Percentiles rank a stretch among this genome's conserved stretches.
Conservation (phyloP, 1,140 invertebrate species). For the Rhopalosiphum maidis region DNA sequence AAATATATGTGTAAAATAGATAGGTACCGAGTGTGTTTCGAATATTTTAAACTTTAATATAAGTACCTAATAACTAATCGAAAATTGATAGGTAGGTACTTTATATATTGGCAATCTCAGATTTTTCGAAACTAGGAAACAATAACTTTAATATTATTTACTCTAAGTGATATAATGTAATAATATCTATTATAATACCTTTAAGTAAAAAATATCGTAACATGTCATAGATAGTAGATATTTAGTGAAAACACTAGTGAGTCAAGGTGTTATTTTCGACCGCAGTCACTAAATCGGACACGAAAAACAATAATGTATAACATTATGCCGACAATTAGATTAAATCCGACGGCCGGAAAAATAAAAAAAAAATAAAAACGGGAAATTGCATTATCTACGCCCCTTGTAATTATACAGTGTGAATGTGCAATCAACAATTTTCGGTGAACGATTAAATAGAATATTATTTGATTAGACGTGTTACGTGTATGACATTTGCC, state of each 20-base stretch:
- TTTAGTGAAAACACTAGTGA: not conserved
- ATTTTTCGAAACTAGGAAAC: not conserved
- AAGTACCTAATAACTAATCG: not conserved
- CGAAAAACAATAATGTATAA: not conserved
- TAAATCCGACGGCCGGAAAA: not conserved
- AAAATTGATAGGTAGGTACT: not conserved
- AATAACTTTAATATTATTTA: no score
- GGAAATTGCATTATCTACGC: no score
- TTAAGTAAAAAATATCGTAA: not conserved
- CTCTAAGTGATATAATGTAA: not conserved
- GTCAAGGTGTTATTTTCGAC: not conserved
- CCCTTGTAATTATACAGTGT: not conserved
- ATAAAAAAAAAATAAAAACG: no score
- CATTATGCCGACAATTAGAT: not conserved
- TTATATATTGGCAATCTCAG: not conserved
- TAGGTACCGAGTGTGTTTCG: no score
- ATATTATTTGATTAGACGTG: not conserved
- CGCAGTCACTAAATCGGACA: not conserved
- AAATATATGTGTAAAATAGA: no score
- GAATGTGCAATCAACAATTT: not conserved
- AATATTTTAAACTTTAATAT: no score
- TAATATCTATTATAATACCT: no score
- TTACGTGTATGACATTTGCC: no score
- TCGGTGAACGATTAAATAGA: not conserved
- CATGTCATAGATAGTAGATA: not conserved